Conservation (phyloP, 2,113 vertebrate species). For the Emberiza fucata region DNA sequence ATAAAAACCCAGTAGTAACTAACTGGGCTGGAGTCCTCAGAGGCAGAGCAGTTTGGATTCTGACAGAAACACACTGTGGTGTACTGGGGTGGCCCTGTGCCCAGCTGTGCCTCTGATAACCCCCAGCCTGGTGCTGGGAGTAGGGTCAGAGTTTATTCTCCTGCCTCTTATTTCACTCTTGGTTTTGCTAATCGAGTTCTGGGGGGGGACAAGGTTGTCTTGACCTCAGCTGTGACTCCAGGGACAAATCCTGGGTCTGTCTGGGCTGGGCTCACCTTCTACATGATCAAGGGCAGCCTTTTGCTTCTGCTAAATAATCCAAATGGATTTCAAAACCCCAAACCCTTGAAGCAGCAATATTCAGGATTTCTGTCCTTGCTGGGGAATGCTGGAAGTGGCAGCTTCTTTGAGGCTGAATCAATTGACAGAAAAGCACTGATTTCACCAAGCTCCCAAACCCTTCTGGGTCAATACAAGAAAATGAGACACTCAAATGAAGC, state of each 20-base stretch:
- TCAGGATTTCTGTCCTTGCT: not conserved
- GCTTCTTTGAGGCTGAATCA: not conserved
- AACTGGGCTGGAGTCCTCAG: not conserved
- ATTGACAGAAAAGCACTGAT: not conserved
- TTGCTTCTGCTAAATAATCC: not conserved
- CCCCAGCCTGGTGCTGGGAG: accelerated
- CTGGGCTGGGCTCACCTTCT: not conserved
- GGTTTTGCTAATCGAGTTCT: not conserved
- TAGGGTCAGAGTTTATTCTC: not conserved
- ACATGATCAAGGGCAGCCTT: not conserved
- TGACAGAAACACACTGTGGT: not conserved
- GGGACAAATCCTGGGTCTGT: not conserved
- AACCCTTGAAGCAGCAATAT: not conserved
- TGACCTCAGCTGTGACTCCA: not conserved
- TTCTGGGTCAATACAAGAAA: not conserved
- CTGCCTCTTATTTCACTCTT: not conserved
- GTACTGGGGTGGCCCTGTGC: not conserved
- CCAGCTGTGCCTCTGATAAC: not conserved
- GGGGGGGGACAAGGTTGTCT: not conserved
- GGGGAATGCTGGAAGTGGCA: not conserved
- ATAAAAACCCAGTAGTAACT: not conserved
- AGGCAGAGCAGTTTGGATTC: not conserved
- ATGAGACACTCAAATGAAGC: not conserved
- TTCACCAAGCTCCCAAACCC: not conserved
- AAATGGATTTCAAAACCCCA: not conserved